Evolutionary conservation across 2,113 vertebrate genomes (phyloP).

Genomic region (Erinaceus europaeus): DNA sequence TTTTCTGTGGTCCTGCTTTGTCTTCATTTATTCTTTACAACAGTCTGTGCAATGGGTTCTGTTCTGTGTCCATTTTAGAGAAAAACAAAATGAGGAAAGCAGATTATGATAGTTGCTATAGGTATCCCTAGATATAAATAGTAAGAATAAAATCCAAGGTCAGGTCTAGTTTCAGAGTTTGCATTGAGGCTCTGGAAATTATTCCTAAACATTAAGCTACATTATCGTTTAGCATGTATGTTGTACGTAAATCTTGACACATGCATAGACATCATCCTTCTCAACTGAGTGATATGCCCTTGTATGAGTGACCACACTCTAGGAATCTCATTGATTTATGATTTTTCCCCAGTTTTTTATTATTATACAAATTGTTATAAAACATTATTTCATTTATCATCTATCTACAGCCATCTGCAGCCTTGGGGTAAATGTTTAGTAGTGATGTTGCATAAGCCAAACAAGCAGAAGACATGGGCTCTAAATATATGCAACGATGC

Average conservation of each 20-base stretch:
- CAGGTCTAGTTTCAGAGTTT: neutral
- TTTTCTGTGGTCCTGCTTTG: no score
- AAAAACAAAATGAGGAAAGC: neutral
- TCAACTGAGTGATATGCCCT: neutral
- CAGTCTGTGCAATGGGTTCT: neutral
- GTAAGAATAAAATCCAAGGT: neutral
- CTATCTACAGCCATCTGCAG: conserved; percentile 1
- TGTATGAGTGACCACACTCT: neutral
- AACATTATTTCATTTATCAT: neutral
- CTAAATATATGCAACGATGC: no score
- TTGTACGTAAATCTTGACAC: neutral
- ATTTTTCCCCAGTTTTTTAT: no score
- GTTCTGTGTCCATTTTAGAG: neutral
- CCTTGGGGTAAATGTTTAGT: neutral
- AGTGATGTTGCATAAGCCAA: neutral
- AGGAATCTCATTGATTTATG: no score
- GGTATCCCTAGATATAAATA: neutral
- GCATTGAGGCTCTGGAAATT: neutral
- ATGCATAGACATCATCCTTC: neutral
- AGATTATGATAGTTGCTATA: neutral
- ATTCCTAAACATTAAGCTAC: neutral
- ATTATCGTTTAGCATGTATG: neutral
- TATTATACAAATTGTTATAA: neutral
- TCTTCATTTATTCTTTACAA: neutral
- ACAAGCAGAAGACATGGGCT: neutral